Percentiles rank a stretch among this genome's conserved stretches.
phyloP scores from a whole-genome alignment of 2,797 vertebrate genomes.

The Siniperca undulata region DNA sequence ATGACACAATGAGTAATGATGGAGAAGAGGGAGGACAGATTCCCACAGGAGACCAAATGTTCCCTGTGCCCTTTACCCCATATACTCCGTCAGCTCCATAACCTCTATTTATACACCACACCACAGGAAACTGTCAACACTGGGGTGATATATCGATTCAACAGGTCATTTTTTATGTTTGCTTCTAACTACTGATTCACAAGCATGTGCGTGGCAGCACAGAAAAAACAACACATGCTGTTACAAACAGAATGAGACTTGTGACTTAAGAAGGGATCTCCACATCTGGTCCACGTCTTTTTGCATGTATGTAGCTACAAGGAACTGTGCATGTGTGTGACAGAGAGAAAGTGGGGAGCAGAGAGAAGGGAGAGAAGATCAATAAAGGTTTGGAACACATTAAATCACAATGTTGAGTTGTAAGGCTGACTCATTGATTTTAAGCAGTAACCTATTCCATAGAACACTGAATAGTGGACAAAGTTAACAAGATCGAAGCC shows the following conservation, averaged over 20 bases:
- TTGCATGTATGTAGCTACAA: constrained; percentile 15
- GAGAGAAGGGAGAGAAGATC: constrained; percentile 44
- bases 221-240: constrained; percentile 2
- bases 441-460: constrained; percentile 54
- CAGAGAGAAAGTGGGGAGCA: neutral
- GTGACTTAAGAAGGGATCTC: neutral
- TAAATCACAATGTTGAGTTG: constrained; percentile 69
- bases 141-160: constrained; percentile 48
- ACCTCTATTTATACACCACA: constrained; percentile 68
- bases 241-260: constrained; percentile 18
- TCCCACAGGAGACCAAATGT: constrained; percentile 64
- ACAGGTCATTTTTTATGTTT: constrained; percentile 47
- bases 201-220: constrained; percentile 1
- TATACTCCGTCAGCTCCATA: constrained; percentile 54
- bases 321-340: neutral
- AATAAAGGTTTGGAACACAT: constrained; percentile 65
- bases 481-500: constrained; percentile 66
- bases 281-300: constrained; percentile 22
- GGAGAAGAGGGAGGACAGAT: constrained; percentile 43
- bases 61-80: constrained; percentile 55
- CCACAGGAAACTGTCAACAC: constrained; percentile 53
- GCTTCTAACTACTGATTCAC: constrained; percentile 27
- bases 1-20: constrained; percentile 74
- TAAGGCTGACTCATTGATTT: constrained; percentile 72
- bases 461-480: constrained; percentile 58